Evolutionary conservation across 2,797 vertebrate genomes (phyloP).

Genomic region (Rhinella marina): DNA sequence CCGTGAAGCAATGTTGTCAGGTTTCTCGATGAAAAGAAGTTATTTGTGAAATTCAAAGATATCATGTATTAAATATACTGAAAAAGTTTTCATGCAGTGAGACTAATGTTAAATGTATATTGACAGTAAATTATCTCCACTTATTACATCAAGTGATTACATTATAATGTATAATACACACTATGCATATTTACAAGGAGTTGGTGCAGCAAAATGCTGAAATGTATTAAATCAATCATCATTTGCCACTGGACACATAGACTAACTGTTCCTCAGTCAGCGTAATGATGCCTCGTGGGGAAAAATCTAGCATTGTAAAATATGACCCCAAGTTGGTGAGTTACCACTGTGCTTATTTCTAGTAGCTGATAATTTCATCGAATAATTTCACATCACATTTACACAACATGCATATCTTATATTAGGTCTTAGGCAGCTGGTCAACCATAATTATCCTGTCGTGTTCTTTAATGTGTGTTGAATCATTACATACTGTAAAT

Average conservation of each 20-base stretch:
- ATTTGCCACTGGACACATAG: conserved; percentile 2
- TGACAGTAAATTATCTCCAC: neutral
- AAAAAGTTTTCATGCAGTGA: neutral
- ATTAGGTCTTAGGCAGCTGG: neutral
- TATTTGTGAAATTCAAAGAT: neutral
- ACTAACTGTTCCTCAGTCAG: neutral
- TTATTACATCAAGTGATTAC: conserved; percentile 14
- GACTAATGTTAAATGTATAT: neutral
- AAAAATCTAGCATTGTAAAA: neutral
- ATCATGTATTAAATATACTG: neutral
- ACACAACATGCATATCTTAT: neutral
- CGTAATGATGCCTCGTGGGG: conserved; percentile 1
- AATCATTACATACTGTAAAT: conserved; percentile 39
- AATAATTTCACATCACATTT: neutral
- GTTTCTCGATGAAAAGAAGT: neutral
- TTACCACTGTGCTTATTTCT: neutral
- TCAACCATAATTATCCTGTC: conserved; percentile 46
- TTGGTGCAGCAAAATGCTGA: neutral
- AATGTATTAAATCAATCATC: neutral
- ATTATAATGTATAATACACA: neutral
- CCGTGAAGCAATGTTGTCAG: neutral
- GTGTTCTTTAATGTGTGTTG: conserved; percentile 29
- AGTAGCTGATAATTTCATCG: neutral
- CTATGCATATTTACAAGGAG: conserved; percentile 2
- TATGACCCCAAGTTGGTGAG: neutral